Evolutionary conservation across 2,797 vertebrate species (phyloP), one percentile per base, ranked within the genome.

Genomic region (Bradypodion pumilum): DNA sequence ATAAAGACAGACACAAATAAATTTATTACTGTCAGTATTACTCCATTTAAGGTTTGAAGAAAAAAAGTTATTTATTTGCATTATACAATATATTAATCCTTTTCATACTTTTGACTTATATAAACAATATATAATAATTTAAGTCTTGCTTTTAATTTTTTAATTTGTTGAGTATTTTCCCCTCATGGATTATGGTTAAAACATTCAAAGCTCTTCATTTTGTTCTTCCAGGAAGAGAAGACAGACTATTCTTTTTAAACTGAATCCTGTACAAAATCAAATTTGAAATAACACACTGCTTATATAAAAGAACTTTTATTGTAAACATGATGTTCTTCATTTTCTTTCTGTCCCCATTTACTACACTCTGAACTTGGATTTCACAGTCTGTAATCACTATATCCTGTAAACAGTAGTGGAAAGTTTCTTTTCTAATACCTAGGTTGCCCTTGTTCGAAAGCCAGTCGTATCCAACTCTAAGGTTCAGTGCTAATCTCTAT

Each of bases 21-120:
- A 59, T 1, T 32, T 60, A 86, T 89, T 89, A 86, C 83, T 90
- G 91, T 89, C 90, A 89, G 85, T 78, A 88, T 85, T 88, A 86
- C 81, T 86, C 90, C 77, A 86, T 83, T n/a, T n/a, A 1, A 87
- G 65, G 87, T 69, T 79, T 80, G 87, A 89, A 91, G 87, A 89
- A 91, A 77, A 90, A 66, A 76, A 62, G 16, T 44, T 19, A 72
- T 81, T 66, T 0, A n/a, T 91, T 85, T 75, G 66, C 77, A 80
- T 74, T 4, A 1, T 40, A 78, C 7, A 1, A 0, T 3, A 10
- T 0, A 82, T 4, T 10, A 66, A 65, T 13, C 0, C 13, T 66
- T 3, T 59, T 82, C 63, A 46, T 74, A 29, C 0, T 0, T 13
- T 80, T 83, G 6, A 62, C 37, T 78, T 19, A 1, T 73, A 70